Percentiles rank a stretch among this genome's conserved stretches.
Evolutionary conservation across 2,797 vertebrate species (phyloP).

Genomic region (Tauraco hartlaubi): DNA sequence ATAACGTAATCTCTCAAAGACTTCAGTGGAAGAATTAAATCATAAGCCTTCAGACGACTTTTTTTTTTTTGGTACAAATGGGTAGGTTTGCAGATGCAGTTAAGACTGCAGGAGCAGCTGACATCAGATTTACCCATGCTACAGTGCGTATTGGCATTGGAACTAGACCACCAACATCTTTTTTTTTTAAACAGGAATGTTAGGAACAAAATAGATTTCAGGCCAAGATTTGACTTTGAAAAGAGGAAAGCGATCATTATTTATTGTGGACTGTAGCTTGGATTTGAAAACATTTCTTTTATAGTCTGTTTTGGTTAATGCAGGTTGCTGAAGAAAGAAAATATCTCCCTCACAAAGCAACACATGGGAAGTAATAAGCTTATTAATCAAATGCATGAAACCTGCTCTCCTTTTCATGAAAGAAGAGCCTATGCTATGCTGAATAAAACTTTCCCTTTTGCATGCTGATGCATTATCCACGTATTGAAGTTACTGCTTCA

Average conservation of each 20-base stretch:
- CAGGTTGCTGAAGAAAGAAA: slow-evolving; percentile 75
- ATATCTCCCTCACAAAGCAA: slow-evolving; percentile 51
- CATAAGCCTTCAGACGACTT: slow-evolving; percentile 28
- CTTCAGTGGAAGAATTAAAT: slow-evolving; percentile 64
- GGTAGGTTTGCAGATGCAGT: slow-evolving; percentile 51
- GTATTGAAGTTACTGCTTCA: slow-evolving; percentile 47
- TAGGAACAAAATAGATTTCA: slow-evolving; percentile 60
- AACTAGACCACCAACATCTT: slow-evolving; percentile 78
- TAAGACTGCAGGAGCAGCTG: slow-evolving; percentile 54
- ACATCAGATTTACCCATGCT: slow-evolving; percentile 61
- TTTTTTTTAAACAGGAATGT: slow-evolving; percentile 50
- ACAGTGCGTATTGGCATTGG: slow-evolving; percentile 37
- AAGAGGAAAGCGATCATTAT: slow-evolving; percentile 57
- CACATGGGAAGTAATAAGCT: slow-evolving; percentile 70
- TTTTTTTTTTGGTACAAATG: not conserved
- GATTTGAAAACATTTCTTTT: slow-evolving; percentile 77
- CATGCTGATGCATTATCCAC: slow-evolving; percentile 36
- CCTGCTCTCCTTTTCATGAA: slow-evolving; percentile 63
- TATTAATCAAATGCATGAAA: slow-evolving; percentile 68
- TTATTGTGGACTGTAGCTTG: slow-evolving; percentile 67
- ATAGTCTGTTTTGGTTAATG: slow-evolving; percentile 71
- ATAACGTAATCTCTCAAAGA: slow-evolving; percentile 37
- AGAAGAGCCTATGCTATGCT: slow-evolving; percentile 60
- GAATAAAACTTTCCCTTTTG: slow-evolving; percentile 61
- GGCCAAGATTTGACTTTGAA: slow-evolving; percentile 45